Base-by-base conservation (phyloP, 2,797 vertebrate species). In the Catostomus latipinnis region DNA sequence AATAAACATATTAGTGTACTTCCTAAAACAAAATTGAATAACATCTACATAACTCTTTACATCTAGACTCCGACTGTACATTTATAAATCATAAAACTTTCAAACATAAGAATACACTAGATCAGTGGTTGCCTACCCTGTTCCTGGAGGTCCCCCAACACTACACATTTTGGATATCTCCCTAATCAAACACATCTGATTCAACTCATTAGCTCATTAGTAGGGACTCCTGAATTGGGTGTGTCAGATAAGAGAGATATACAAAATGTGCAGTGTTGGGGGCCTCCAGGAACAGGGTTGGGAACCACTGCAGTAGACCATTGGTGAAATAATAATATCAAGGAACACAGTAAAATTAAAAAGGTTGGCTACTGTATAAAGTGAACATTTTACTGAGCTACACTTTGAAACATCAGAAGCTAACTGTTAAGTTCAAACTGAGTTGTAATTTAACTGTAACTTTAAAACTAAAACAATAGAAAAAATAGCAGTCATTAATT, bases 281-380 rank as follows among this genome's bases (percentile, higher is more conserved):
- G 22, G 1, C 22, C 22, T 22, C 22, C 2, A 22, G 22, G 22
- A 22, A 22, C 22, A 22, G 22, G 22, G 22, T 22, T 22, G 22
- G 22, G 22, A 22, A 22, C 22, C 22, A 22, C 22, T 22, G 22
- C 22, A 34, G 75, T 12, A 56, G 75, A 60, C 7, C 18, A 34
- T 8, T 63, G 53, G 34, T 76, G 58, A 34, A 14, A 70, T 61
- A 63, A 52, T 71, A 81, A 46, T 57, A 69, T 11, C 76, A 54
- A 81, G 71, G 14, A 54, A 76, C 70, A 67, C 78, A 80, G 49
- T 48, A 60, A 11, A 5, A 46, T 50, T 54, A 46, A 22, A 67
- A 71, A 67, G 16, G 22, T 3, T 58, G 65, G 61, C 65, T 79
- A 68, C 48, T 73, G 74, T 84, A 82, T 73, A 73, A 80, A 58